Evolutionary conservation across 2,797 vertebrate species (phyloP), one percentile per base, ranked within the genome.

Genomic region (Sebastes hubbsi): DNA sequence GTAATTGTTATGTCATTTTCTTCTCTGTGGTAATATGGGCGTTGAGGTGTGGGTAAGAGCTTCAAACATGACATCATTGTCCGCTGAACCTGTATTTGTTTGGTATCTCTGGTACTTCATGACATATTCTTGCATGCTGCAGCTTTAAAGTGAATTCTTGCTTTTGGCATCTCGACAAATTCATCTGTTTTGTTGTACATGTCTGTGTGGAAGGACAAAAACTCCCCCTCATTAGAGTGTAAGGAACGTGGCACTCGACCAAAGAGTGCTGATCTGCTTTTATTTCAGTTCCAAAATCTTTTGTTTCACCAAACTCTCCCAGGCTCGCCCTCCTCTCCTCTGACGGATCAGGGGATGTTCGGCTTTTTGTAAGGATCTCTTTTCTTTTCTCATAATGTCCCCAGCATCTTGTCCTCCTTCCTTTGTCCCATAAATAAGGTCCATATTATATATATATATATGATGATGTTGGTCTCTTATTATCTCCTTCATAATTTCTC

Each of bases 361-460:
- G 63, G 93, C 88, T 95, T 93, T 94, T 95, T 95, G 93, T 96
- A 95, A 95, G 95, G 80, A 94, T 88, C 68, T 89, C 67, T 87
- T 84, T 85, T 74, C 11, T 85, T 83, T 78, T 81, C 27, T 38
- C 68, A 68, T 75, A 14, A 14, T 27, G 4, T 49, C 64, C 65
- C 77, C 60, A 42, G 25, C 68, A 77, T 82, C 76, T 29, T 77
- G 36, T 8, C 59, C 46, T 67, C 22, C 20, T 77, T 59, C 38
- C 55, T 74, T 64, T 70, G 42, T 71, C 27, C 27, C 27, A 58
- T 27, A 52, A 69, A 29, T 72, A 72, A 64, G 22, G 20, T 68
- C n/a, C 66, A 55, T 64, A 5, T 69, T 61, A 54, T 67, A 49
- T 70, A 24, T 61, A 54, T 67, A 49, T 70, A 24, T 59, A 36